A percentile compares a stretch with the other conserved stretches of the same genome.
phyloP scores from a whole-genome alignment of 2,888 invertebrate species.

The Lymantria dispar region DNA sequence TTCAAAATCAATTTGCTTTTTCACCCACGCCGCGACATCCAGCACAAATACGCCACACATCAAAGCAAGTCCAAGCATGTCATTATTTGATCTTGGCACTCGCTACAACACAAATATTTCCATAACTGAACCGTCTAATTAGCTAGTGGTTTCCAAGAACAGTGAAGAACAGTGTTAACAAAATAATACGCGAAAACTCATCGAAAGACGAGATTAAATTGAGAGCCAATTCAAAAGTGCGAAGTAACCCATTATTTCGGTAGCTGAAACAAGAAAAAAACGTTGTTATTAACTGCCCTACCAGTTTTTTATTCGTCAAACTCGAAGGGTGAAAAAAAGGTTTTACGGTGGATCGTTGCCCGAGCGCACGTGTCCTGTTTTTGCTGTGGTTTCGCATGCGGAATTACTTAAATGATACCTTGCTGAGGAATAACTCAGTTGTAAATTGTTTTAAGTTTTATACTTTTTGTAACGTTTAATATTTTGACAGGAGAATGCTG shows the following conservation, averaged over 20 bases:
- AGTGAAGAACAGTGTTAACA: conserved; percentile 39
- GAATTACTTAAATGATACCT: conserved; percentile 34
- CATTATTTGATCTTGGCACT: conserved; percentile 27
- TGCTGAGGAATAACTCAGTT: conserved; percentile 17
- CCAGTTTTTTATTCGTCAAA: conserved; percentile 47
- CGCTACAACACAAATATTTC: conserved; percentile 32
- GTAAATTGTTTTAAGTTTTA: conserved; percentile 20
- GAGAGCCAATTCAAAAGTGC: conserved; percentile 53
- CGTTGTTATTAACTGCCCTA: conserved; percentile 49
- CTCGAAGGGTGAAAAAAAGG: conserved; percentile 25
- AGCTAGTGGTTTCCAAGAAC: conserved; percentile 48
- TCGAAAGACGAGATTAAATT: conserved; percentile 57
- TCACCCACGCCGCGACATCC: conserved; percentile 7
- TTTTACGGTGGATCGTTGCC: conserved; percentile 32
- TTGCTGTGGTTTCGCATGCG: conserved; percentile 30
- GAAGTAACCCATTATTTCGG: conserved; percentile 61
- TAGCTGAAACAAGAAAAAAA: conserved; percentile 52
- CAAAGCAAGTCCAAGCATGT: conserved; percentile 19
- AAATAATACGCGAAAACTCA: conserved; percentile 41
- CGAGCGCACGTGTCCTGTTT: conserved; percentile 36
- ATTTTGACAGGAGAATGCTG: conserved; percentile 4
- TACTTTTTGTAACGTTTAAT: conserved; percentile 10
- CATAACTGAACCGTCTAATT: conserved; percentile 37
- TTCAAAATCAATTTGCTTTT: conserved; percentile 36
- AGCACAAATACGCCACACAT: conserved; percentile 22